phyloP scores from a whole-genome alignment of 2,797 vertebrate genomes.

The Parambassis ranga region DNA sequence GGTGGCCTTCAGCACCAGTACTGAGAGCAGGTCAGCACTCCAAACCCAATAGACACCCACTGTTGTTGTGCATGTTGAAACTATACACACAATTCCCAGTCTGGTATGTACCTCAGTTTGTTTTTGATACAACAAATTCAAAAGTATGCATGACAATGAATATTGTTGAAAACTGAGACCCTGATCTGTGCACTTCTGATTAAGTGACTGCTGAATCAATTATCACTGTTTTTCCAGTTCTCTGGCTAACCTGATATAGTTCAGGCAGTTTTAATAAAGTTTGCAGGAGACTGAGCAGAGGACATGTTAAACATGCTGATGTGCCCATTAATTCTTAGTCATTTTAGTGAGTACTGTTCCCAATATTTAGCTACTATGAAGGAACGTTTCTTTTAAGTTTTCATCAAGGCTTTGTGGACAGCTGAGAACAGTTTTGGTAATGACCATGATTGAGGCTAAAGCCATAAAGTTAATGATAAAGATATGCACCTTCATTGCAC shows the following conservation, averaged over 20 bases:
- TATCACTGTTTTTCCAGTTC: too few species aligned
- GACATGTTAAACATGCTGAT: not conserved
- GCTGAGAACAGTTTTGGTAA: slow-evolving; percentile 58
- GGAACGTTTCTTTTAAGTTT: slow-evolving; percentile 19
- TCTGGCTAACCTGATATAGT: too few species aligned
- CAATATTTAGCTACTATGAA: not conserved
- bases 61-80: not conserved
- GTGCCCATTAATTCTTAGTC: not conserved
- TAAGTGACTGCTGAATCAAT: too few species aligned
- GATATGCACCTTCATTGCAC: slow-evolving; percentile 22
- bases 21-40: not conserved
- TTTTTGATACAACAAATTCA: too few species aligned
- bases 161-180: too few species aligned
- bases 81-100: not conserved
- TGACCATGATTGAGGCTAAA: slow-evolving; percentile 32
- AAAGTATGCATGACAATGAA: too few species aligned
- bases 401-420: slow-evolving; percentile 22
- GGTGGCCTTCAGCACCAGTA: not conserved
- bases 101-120: not conserved
- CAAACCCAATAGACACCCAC: not conserved
- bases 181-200: too few species aligned
- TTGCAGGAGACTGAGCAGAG: not conserved
- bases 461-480: slow-evolving; percentile 29
- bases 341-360: not conserved
- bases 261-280: too few species aligned